phyloP scores from a whole-genome alignment of 1,140 invertebrate species.

The Drosophila persimilis region DNA sequence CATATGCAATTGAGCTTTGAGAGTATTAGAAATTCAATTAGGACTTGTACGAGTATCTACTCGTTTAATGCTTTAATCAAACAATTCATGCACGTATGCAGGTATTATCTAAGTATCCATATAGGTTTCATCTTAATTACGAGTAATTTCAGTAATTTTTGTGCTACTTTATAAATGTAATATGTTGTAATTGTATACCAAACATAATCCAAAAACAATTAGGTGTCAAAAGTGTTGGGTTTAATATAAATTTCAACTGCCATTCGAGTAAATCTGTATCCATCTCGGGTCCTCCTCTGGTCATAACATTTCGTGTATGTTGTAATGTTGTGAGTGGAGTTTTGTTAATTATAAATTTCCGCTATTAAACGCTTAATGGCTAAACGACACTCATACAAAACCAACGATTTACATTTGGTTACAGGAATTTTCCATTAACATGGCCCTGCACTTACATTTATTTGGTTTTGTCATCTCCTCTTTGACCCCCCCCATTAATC shows the following conservation, averaged over 20 bases:
- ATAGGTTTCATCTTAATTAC: too few species aligned
- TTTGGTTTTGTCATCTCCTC: conserved; percentile 4
- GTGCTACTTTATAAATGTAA: neutral
- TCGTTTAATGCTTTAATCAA: neutral
- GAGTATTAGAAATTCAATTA: neutral
- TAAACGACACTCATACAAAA: conserved; percentile 14
- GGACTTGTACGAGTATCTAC: neutral
- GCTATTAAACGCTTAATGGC: conserved; percentile 20
- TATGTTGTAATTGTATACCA: neutral
- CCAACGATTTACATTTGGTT: conserved; percentile 14
- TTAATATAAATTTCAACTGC: neutral
- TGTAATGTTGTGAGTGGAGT: neutral
- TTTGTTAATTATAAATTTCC: conserved; percentile 25
- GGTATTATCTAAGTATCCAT: neutral
- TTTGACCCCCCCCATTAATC: conserved; percentile 2
- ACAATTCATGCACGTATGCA: neutral
- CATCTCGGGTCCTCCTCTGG: conserved; percentile 3
- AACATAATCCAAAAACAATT: conserved; percentile 4
- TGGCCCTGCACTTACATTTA: conserved; percentile 18
- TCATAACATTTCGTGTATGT: neutral
- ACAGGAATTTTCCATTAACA: conserved; percentile 13
- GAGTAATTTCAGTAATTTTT: conserved; percentile 1
- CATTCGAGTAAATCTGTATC: neutral
- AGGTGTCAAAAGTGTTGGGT: conserved; percentile 11
- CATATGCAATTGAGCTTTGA: conserved; percentile 21